phyloP scores from a whole-genome alignment of 92 coral and sea anemone genomes.

The Ricordea florida region DNA sequence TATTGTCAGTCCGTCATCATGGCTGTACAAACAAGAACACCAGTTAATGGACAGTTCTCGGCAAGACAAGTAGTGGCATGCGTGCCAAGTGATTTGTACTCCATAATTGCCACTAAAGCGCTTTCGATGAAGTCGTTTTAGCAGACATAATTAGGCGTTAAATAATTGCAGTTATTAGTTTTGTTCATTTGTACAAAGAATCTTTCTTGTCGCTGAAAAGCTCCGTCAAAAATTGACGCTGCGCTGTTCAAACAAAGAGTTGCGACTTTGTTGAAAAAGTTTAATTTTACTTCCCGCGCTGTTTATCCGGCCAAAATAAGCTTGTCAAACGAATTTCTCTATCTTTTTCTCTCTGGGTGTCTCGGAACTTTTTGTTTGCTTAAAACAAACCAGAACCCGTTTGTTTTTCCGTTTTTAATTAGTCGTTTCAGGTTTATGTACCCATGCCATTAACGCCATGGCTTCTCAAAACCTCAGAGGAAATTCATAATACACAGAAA shows the following conservation, averaged over 20 bases:
- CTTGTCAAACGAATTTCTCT: neutral
- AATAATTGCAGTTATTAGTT: constrained; percentile 10
- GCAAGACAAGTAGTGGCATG: too few relatives aligned
- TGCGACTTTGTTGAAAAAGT: neutral
- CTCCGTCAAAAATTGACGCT: neutral
- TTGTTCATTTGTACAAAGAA: neutral
- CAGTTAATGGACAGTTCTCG: neutral
- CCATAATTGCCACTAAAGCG: constrained; percentile 2
- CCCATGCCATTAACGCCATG: constrained; percentile 27
- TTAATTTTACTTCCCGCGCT: neutral
- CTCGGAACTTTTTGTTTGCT: neutral
- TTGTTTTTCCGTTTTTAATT: constrained; percentile 32
- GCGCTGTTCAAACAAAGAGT: neutral
- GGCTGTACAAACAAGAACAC: constrained; percentile 1
- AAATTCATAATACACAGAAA: neutral
- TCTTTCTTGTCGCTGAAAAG: neutral
- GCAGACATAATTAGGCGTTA: constrained; percentile 24
- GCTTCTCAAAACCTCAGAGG: constrained; percentile 3
- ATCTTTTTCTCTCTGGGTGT: neutral
- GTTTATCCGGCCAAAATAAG: neutral
- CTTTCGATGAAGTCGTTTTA: constrained; percentile 5
- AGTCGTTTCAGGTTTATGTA: neutral
- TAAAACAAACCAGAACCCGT: constrained; percentile 7
- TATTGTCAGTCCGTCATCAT: neutral
- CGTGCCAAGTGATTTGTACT: neutral